phyloP scores from a whole-genome alignment of 2,113 vertebrate genomes.

The Macroglossus sobrinus region DNA sequence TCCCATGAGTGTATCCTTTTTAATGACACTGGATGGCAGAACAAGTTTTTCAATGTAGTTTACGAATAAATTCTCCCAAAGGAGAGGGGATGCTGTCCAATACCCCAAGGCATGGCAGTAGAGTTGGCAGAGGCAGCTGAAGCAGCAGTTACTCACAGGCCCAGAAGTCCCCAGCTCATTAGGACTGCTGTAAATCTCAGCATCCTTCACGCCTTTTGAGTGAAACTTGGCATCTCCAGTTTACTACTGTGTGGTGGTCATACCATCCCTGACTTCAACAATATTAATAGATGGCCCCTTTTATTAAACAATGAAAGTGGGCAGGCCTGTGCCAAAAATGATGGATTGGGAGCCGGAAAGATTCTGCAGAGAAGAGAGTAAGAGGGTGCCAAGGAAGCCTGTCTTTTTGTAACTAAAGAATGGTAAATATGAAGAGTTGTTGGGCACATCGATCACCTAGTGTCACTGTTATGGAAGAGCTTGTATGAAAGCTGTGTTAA shows the following conservation, averaged over 20 bases:
- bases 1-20: neutral
- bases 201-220: conserved; percentile 22
- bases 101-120: neutral
- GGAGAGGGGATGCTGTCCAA: neutral
- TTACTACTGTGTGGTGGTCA: conserved; percentile 7
- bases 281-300: conserved; percentile 48
- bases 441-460: neutral
- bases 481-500: neutral
- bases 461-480: neutral
- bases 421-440: neutral
- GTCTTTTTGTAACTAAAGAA: neutral
- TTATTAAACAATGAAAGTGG: neutral
- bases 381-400: neutral
- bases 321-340: neutral
- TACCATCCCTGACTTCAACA: neutral
- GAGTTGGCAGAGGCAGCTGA: conserved; percentile 3
- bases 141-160: conserved; percentile 29
- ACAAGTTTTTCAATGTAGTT: neutral
- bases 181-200: conserved; percentile 44
- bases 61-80: neutral
- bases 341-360: conserved; percentile 18
- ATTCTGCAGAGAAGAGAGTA: conserved; percentile 14
- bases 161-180: conserved; percentile 18
- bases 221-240: conserved; percentile 55
- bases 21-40: neutral